Evolutionary conservation across 2,113 vertebrate species (phyloP).

Genomic region (Trichomycterus rosablanca): DNA sequence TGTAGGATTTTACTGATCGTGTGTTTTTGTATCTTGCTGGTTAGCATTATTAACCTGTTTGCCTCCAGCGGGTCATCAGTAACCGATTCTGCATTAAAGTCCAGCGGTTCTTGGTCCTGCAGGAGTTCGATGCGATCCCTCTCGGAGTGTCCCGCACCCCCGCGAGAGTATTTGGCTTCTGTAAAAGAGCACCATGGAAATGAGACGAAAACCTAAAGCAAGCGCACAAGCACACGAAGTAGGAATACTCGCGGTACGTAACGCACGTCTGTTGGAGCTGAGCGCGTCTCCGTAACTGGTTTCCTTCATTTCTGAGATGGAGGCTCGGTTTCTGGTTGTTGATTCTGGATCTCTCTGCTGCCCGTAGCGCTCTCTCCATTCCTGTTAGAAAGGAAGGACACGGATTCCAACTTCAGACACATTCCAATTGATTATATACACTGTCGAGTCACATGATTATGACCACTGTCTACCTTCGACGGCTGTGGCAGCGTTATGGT

Average conservation of each 20-base stretch:
- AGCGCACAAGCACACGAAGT: not conserved
- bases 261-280: constrained; percentile 44
- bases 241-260: not conserved
- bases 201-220: not conserved
- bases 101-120: constrained; percentile 88
- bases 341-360: constrained; percentile 77
- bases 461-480: no score
- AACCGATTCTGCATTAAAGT: constrained; percentile 84
- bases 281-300: constrained; percentile 77
- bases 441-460: no score
- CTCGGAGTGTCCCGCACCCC: constrained; percentile 72
- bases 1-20: no score
- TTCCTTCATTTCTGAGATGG: constrained; percentile 83
- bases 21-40: no score
- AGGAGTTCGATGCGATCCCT: constrained; percentile 88
- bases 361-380: constrained; percentile 92
- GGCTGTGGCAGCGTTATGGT: no score
- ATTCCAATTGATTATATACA: no score
- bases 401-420: no score
- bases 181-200: constrained; percentile 40
- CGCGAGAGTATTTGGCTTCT: constrained; percentile 80
- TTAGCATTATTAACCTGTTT: constrained; percentile 71
- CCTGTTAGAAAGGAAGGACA: constrained; percentile 66
- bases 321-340: constrained; percentile 74
- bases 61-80: constrained; percentile 78